Evolutionary conservation across 64 coral and sea anemone species (phyloP).

Genomic region (Porites lutea): DNA sequence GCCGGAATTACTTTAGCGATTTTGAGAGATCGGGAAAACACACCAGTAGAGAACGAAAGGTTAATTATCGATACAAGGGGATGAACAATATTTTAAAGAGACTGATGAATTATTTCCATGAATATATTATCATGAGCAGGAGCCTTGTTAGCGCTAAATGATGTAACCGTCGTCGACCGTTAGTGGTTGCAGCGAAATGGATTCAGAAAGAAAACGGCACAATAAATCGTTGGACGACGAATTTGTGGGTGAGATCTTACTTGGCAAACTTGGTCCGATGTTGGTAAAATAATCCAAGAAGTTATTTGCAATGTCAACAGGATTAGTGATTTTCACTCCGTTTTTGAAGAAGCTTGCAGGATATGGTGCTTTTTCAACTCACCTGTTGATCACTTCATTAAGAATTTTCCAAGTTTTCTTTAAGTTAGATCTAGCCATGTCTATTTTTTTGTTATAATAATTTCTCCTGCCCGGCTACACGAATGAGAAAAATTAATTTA

Average conservation of each 20-base stretch:
- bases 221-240: no score
- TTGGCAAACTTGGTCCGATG: background rate
- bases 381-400: constrained; percentile 22
- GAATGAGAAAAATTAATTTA: constrained; percentile 1
- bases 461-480: no score
- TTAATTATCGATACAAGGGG: no score
- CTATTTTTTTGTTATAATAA: no score
- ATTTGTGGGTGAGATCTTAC: no score
- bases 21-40: background rate
- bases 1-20: no score
- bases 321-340: background rate
- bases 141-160: background rate
- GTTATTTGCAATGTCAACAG: background rate
- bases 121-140: background rate
- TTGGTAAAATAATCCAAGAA: background rate
- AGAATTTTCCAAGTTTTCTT: constrained; percentile 3
- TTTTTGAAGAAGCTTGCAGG: constrained; percentile 9
- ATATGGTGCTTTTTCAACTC: background rate
- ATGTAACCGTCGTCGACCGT: background rate
- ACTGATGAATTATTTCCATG: background rate
- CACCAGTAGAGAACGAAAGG: no score
- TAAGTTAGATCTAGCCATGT: no score
- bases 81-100: no score
- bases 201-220: no score
- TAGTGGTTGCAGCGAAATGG: background rate